phyloP scores from a whole-genome alignment of 2,888 invertebrate genomes.

The Eubasilissa splendida region DNA sequence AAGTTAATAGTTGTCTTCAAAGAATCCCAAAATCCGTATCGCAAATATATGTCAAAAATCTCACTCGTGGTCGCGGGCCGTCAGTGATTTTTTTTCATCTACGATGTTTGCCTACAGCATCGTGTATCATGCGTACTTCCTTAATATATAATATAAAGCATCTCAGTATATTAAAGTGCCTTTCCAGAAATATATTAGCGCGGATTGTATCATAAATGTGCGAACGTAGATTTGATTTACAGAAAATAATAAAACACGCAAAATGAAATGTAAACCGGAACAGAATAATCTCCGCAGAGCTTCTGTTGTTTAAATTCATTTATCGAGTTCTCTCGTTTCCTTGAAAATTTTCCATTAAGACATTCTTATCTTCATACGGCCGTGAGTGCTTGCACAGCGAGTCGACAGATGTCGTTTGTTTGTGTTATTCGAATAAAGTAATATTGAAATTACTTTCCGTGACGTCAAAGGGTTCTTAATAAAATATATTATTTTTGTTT shows the following conservation, averaged over 20 bases:
- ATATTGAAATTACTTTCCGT: conserved; percentile 22
- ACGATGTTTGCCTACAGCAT: too few relatives aligned
- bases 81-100: too few relatives aligned
- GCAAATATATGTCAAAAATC: too few relatives aligned
- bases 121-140: too few relatives aligned
- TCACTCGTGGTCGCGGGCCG: too few relatives aligned
- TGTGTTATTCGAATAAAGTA: conserved; percentile 12
- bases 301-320: conserved; percentile 37
- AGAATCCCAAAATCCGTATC: too few relatives aligned
- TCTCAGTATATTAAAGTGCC: neutral
- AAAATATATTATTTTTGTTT: too few relatives aligned
- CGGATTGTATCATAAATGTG: conserved; percentile 14
- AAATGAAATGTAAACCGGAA: conserved; percentile 7
- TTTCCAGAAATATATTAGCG: conserved; percentile 5
- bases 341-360: conserved; percentile 41
- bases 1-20: too few relatives aligned
- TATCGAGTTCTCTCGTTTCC: conserved; percentile 30
- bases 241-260: conserved; percentile 17
- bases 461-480: conserved; percentile 10
- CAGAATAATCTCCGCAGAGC: neutral
- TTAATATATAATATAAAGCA: too few relatives aligned
- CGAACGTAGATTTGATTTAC: conserved; percentile 6
- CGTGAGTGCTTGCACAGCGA: conserved; percentile 37
- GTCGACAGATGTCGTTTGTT: conserved; percentile 37
- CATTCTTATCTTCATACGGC: conserved; percentile 34